A percentile compares a stretch with the other conserved stretches of the same genome.
phyloP scores from a whole-genome alignment of 2,888 invertebrate genomes.

The Rhingia campestris region DNA sequence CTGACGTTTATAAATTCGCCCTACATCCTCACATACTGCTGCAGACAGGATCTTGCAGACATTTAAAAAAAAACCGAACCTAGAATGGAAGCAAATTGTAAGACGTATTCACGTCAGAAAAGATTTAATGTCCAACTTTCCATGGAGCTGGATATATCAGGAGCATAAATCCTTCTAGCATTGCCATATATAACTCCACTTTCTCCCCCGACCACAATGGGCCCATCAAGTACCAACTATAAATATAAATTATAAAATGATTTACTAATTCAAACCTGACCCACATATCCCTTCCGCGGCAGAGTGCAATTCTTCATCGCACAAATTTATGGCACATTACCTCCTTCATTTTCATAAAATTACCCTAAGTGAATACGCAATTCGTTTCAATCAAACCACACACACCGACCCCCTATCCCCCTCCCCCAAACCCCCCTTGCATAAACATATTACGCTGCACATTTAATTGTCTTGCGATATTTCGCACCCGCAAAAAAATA shows the following conservation, averaged over 20 bases:
- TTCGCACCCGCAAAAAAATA: conserved; percentile 13
- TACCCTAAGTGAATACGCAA: conserved; percentile 23
- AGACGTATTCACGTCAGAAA: too few species aligned
- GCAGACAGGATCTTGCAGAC: too few species aligned
- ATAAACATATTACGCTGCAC: conserved; percentile 50
- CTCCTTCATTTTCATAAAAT: conserved; percentile 8
- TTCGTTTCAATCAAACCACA: conserved; percentile 43
- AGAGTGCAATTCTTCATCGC: background rate
- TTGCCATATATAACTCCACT: too few species aligned
- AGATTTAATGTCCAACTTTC: too few species aligned
- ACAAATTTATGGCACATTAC: conserved; percentile 20
- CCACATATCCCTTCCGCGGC: background rate
- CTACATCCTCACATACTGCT: too few species aligned
- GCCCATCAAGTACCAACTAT: too few species aligned
- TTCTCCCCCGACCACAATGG: too few species aligned
- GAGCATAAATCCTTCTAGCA: too few species aligned
- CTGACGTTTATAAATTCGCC: too few species aligned
- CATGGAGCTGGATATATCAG: too few species aligned
- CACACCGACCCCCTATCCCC: background rate
- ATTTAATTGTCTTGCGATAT: conserved; percentile 66
- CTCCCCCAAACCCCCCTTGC: background rate
- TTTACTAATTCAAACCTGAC: background rate
- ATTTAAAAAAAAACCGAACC: too few species aligned
- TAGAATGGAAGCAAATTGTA: too few species aligned
- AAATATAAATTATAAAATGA: background rate